Evolutionary conservation across 2,113 vertebrate genomes (phyloP), one percentile per base, ranked within the genome.

Genomic region (Anoplopoma fimbria): DNA sequence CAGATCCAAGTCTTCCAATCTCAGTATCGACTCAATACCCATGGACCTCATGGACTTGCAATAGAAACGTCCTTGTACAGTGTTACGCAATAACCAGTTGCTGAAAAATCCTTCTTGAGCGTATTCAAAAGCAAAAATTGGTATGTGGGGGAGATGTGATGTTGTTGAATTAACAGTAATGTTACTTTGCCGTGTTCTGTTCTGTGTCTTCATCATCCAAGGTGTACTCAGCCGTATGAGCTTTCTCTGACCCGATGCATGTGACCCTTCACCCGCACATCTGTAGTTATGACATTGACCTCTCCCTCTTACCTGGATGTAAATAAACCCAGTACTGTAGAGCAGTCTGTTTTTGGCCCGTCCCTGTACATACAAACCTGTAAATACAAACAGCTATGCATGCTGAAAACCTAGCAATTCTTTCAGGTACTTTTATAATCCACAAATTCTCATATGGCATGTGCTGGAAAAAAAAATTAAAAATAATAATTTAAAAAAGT

Each of bases 371-470:
- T 91, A 93, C 23, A 27, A 88, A 94, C 47, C 36, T 99, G 98
- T 99, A 98, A 96, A 98, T 98, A 99, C 94, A 89, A 95, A 94
- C 94, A 95, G 92, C 97, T 97, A 96, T 97, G 98, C 98, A 99
- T 99, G 98, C 94, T 96, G 95, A 96, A 95, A 95, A 95, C 96
- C 95, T 97, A 97, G 96, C 95, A 95, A 96, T 99, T 95, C 95
- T 96, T 98, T 98, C 97, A 99, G 97, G 97, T 97, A 98, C 97
- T 99, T 99, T 99, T 99, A 97, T 98, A 99, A 98, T 96, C 96
- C 92, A 91, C 90, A 89, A 95, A 96, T 92, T 94, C 94, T 94
- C 93, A 95, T 95, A 95, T 93, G 97, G 98, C 98, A 99, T 99
- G 97, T 96, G 96, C 94, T 96, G 92, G 85, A 95, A 95, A 93